These are phyloP conservation scores for Dysdera silvatica DNA, from an alignment of 1,140 invertebrate genomes.

Conservation along the genomic window DNA sequence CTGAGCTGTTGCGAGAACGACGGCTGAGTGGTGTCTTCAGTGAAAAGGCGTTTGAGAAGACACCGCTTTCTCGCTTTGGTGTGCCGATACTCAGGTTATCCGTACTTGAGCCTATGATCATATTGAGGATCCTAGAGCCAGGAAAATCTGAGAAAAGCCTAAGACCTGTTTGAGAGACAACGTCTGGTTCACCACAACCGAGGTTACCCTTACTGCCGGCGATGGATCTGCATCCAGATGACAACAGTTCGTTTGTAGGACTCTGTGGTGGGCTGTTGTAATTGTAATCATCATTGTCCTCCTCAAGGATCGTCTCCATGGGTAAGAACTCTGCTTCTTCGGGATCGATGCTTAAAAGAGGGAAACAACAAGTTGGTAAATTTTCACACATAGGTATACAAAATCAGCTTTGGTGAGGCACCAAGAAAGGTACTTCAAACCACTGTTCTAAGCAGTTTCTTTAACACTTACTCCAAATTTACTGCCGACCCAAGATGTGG, in stretches of 20 bases:
- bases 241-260: conserved; percentile 26
- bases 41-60: conserved; percentile 11
- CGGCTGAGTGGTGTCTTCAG: conserved; percentile 19
- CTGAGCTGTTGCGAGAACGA: conserved; percentile 11
- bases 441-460: no score
- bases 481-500: conserved; percentile 37
- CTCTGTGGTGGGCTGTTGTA: conserved; percentile 28
- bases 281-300: conserved; percentile 29
- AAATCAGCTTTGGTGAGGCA: no score
- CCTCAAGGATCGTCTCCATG: conserved; percentile 34
- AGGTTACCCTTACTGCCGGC: conserved; percentile 8
- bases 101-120: conserved; percentile 29
- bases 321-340: conserved; percentile 35
- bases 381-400: background rate
- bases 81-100: conserved; percentile 25
- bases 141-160: conserved; percentile 18
- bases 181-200: conserved; percentile 4
- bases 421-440: no score
- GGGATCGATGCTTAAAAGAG: conserved; percentile 26
- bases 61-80: conserved; percentile 9
- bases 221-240: conserved; percentile 9
- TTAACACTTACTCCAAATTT: conserved; percentile 32
- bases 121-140: conserved; percentile 29
- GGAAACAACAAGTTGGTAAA: background rate
- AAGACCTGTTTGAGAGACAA: conserved; percentile 20